A percentile compares a stretch with the other conserved stretches of the same genome.
Conservation (phyloP, 2,888 invertebrate species). For the Drosophila limbata region DNA sequence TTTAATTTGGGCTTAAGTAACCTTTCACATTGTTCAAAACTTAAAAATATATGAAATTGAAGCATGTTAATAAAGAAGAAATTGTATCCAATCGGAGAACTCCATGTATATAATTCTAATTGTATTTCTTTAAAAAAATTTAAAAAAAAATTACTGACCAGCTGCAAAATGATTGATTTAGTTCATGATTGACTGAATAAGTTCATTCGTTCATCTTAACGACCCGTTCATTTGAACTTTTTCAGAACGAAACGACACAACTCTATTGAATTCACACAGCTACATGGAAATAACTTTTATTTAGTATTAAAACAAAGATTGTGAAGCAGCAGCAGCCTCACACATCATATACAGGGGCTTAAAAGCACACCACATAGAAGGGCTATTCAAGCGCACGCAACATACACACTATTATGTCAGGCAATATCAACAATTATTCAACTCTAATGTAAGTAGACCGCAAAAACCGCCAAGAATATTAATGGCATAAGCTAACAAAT, state of each 20-base stretch:
- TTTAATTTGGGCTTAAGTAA: too few species aligned
- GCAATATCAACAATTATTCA: conserved; percentile 84
- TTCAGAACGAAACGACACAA: too few species aligned
- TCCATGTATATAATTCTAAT: too few species aligned
- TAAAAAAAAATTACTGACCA: too few species aligned
- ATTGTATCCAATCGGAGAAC: too few species aligned
- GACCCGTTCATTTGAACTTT: background rate
- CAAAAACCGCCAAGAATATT: background rate
- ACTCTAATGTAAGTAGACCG: conserved; percentile 80
- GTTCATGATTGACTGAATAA: too few species aligned
- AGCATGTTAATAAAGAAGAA: too few species aligned
- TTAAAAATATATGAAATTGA: too few species aligned
- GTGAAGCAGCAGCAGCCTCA: conserved; percentile 32
- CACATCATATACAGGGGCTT: conserved; percentile 26
- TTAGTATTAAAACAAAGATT: conserved; percentile 50
- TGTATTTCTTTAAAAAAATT: too few species aligned
- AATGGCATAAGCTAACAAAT: background rate
- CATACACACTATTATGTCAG: conserved; percentile 77
- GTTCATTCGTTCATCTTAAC: too few species aligned
- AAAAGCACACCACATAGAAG: conserved; percentile 22
- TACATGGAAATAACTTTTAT: conserved; percentile 53
- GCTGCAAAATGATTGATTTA: too few species aligned
- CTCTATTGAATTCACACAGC: conserved; percentile 24
- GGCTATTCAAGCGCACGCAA: conserved; percentile 24
- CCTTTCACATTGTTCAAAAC: too few species aligned